Conservation (phyloP, 2,113 vertebrate genomes). For the Dicerorhinus sumatrensis region DNA sequence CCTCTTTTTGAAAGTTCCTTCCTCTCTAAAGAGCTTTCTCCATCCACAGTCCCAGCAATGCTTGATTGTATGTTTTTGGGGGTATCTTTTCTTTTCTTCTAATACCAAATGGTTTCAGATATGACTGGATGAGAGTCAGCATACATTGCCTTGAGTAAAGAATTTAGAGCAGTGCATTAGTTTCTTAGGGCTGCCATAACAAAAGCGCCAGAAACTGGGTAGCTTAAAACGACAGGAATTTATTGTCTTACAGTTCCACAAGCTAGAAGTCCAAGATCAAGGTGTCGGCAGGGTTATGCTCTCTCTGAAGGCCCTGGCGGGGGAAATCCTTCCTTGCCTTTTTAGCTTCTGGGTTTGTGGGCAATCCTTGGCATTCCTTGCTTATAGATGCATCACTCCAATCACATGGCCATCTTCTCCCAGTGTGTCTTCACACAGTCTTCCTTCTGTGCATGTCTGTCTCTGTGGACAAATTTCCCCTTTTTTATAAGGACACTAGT, state of each 20-base stretch:
- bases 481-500: background rate
- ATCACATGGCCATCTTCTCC: background rate
- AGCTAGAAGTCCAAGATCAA: background rate
- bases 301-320: background rate
- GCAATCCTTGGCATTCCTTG: background rate
- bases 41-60: background rate
- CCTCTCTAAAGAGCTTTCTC: background rate
- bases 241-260: background rate
- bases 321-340: background rate
- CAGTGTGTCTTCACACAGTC: accelerated
- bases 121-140: background rate
- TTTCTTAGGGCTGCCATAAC: background rate
- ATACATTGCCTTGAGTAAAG: background rate
- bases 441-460: background rate
- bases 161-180: background rate
- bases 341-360: background rate
- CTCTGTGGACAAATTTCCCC: background rate
- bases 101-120: background rate
- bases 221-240: background rate
- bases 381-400: background rate
- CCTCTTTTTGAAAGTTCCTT: background rate
- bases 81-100: background rate
- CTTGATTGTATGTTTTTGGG: background rate
- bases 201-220: background rate
- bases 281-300: accelerated